These are phyloP conservation scores for Benthochromis sp. DNA, from an alignment of 2,113 vertebrate genomes.

Conservation along the genomic window DNA sequence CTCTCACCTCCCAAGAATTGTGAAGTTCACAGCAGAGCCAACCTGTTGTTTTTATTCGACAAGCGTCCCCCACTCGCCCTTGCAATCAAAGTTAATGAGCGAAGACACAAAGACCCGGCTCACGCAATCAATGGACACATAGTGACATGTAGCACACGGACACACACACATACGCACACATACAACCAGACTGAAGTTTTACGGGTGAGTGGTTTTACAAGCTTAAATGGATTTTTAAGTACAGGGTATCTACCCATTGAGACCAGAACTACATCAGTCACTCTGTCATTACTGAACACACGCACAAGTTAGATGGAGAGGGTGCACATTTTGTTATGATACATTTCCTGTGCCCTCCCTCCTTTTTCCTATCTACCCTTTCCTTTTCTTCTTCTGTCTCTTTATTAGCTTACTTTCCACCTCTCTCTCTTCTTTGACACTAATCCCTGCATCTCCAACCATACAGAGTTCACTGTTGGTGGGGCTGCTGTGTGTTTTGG, in stretches of 20 bases:
- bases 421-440: not conserved
- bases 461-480: constrained; percentile 41
- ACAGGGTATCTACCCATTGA: constrained; percentile 39
- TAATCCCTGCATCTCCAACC: constrained; percentile 4
- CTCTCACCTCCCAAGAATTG: constrained; percentile 10
- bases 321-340: constrained; percentile 5
- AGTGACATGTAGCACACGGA: not conserved
- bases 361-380: not conserved
- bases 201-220: constrained; percentile 44
- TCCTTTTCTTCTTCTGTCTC: not conserved
- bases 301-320: not conserved
- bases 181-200: constrained; percentile 14
- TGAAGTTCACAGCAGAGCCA: not conserved
- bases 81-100: constrained; percentile 51
- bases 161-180: not conserved
- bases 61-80: not conserved
- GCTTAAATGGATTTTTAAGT: constrained; percentile 56
- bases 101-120: constrained; percentile 4
- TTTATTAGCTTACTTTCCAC: constrained; percentile 1
- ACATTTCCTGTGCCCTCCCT: not conserved
- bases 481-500: constrained; percentile 58
- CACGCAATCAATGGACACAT: constrained; percentile 33
- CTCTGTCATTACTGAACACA: constrained; percentile 38
- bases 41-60: constrained; percentile 35
- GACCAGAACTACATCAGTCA: constrained; percentile 40